Evolutionary conservation across 2,797 vertebrate genomes (phyloP).

Genomic region (Oreochromis grahami): DNA sequence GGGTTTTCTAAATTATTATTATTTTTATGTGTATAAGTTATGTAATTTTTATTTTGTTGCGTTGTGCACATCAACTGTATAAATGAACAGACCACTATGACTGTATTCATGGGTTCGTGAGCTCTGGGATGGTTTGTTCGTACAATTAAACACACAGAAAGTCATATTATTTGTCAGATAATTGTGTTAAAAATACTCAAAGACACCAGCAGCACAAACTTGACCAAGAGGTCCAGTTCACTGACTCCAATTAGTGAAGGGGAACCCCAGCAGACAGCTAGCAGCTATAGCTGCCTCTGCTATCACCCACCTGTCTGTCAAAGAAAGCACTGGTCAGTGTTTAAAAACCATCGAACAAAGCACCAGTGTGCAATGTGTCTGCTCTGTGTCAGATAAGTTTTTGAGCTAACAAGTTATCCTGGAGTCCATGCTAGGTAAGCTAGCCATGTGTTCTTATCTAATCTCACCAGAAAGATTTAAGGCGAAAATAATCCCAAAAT

Average conservation of each 20-base stretch:
- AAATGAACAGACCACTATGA: neutral
- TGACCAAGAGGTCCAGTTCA: neutral
- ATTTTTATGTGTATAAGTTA: rapidly evolving
- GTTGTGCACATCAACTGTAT: neutral
- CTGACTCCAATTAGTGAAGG: neutral
- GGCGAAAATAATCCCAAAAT: neutral
- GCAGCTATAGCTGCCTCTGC: neutral
- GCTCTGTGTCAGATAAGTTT: neutral
- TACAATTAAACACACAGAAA: rapidly evolving
- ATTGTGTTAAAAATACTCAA: neutral
- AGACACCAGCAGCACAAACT: neutral
- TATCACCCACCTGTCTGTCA: neutral
- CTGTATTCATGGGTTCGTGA: rapidly evolving
- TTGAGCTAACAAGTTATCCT: neutral
- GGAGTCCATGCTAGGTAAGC: neutral
- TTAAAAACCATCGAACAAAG: neutral
- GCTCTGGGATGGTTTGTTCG: rapidly evolving
- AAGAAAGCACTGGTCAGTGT: neutral
- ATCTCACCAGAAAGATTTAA: neutral
- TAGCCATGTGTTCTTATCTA: neutral
- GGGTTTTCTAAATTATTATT: neutral
- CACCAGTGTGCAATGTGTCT: neutral
- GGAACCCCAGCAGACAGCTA: neutral
- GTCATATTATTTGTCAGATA: neutral
- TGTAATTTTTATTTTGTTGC: neutral